These are phyloP conservation scores for Musca domestica DNA, from an alignment of 1,140 invertebrate genomes.

Conservation along the genomic window DNA sequence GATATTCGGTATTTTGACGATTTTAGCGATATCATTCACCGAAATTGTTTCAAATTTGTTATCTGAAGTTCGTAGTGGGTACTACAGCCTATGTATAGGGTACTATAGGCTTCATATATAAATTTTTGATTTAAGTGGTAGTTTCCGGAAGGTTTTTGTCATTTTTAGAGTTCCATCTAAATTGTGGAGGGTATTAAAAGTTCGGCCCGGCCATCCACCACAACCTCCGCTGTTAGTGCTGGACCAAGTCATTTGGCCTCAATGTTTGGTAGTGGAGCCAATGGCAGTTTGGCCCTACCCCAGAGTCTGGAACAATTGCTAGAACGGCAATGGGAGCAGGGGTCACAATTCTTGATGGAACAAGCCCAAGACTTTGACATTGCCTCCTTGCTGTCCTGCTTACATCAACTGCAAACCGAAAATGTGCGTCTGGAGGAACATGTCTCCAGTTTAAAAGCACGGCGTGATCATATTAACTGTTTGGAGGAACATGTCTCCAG, in stretches of 20 bases:
- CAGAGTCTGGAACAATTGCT: slow-evolving; percentile 89
- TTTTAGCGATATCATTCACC: no score
- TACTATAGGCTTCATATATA: no score
- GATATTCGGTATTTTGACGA: no score
- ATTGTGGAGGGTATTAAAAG: no score
- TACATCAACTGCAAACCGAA: slow-evolving; percentile 90
- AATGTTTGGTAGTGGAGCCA: slow-evolving; percentile 55
- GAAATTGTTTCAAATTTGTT: no score
- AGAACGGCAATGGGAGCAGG: slow-evolving; percentile 95
- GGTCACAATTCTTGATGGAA: slow-evolving; percentile 95
- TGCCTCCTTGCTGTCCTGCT: slow-evolving; percentile 88
- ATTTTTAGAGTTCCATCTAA: no score
- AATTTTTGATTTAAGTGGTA: no score
- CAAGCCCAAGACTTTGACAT: slow-evolving; percentile 96
- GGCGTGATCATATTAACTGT: slow-evolving; percentile 92
- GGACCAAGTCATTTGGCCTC: slow-evolving; percentile 53
- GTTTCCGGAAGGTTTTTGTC: no score
- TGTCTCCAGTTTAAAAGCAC: slow-evolving; percentile 77
- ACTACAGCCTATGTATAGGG: no score
- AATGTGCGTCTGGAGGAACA: slow-evolving; percentile 90
- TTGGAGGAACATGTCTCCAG: no score
- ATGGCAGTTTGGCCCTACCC: slow-evolving; percentile 54
- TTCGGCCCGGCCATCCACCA: no score
- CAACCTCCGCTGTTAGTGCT: slow-evolving; percentile 41
- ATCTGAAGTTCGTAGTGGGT: no score